These are phyloP conservation scores for Archocentrus centrarchus DNA, from an alignment of 2,113 vertebrate genomes.

Conservation along the genomic window DNA sequence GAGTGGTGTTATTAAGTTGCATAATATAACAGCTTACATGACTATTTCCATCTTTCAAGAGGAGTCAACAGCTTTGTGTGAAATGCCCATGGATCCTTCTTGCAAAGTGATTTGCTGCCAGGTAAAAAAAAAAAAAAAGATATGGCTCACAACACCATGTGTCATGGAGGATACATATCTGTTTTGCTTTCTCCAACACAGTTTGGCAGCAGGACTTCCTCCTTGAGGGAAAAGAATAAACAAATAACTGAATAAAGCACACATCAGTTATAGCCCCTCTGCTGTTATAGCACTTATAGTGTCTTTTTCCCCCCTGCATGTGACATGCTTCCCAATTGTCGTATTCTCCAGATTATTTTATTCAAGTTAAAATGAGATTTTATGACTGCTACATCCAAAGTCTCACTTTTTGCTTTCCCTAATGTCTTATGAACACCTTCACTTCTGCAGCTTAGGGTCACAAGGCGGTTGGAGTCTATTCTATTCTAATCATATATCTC, in stretches of 20 bases:
- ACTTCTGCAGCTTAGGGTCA: background rate
- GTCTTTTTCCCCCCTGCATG: background rate
- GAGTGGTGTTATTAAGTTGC: background rate
- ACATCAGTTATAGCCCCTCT: background rate
- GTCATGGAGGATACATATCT: background rate
- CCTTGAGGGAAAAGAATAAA: background rate
- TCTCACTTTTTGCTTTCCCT: background rate
- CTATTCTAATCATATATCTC: background rate
- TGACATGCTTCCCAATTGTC: background rate
- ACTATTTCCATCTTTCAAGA: background rate
- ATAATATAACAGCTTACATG: background rate
- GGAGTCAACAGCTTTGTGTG: background rate
- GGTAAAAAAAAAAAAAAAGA: background rate
- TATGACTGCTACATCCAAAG: no score
- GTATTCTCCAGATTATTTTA: background rate
- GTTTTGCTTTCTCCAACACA: background rate
- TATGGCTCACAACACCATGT: background rate
- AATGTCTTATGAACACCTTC: background rate
- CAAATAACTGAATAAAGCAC: background rate
- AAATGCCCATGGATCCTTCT: background rate
- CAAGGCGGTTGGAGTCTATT: background rate
- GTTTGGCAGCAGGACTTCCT: background rate
- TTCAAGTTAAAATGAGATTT: background rate
- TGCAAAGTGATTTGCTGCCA: background rate
- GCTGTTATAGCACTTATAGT: background rate